Conservation (phyloP, 2,797 vertebrate species). For the Sitta carolinensis region DNA sequence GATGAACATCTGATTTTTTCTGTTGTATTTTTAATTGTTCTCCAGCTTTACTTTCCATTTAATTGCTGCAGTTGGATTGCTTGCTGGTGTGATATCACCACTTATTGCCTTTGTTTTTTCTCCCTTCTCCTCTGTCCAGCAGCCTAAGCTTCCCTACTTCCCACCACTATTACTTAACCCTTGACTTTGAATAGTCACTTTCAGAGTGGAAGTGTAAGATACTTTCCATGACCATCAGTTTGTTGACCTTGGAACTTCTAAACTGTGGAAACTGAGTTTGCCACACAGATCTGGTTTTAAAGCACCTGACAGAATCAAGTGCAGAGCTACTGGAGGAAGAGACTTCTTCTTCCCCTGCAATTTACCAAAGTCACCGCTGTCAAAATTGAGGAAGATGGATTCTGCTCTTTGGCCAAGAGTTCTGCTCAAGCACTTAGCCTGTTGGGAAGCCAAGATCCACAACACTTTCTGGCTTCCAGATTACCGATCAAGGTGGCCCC, state of each 20-base stretch:
- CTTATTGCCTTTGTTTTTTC: not conserved
- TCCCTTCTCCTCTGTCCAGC: not conserved
- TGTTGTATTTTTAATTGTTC: not conserved
- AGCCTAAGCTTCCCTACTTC: not conserved
- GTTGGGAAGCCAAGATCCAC: slow-evolving; percentile 53
- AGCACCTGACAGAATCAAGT: slow-evolving; percentile 49
- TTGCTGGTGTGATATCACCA: not conserved
- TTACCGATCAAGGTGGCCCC: slow-evolving; percentile 38
- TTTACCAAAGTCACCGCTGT: slow-evolving; percentile 46
- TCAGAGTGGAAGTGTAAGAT: not conserved
- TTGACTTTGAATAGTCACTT: not conserved
- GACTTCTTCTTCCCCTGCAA: slow-evolving; percentile 36
- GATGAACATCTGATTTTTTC: not conserved
- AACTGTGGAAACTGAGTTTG: slow-evolving; percentile 2
- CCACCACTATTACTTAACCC: not conserved
- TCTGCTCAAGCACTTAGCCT: slow-evolving; percentile 41
- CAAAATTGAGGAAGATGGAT: slow-evolving; percentile 56
- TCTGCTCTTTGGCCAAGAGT: slow-evolving; percentile 3
- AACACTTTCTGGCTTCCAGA: slow-evolving; percentile 40
- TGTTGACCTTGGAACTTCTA: slow-evolving; percentile 44
- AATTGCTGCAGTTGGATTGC: not conserved
- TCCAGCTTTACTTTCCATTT: not conserved
- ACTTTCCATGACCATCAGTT: slow-evolving; percentile 19
- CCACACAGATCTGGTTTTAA: slow-evolving; percentile 29
- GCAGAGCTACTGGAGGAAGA: slow-evolving; percentile 50